Evolutionary conservation across 2,888 invertebrate species (phyloP).

Genomic region (Hypomecis punctinalis): DNA sequence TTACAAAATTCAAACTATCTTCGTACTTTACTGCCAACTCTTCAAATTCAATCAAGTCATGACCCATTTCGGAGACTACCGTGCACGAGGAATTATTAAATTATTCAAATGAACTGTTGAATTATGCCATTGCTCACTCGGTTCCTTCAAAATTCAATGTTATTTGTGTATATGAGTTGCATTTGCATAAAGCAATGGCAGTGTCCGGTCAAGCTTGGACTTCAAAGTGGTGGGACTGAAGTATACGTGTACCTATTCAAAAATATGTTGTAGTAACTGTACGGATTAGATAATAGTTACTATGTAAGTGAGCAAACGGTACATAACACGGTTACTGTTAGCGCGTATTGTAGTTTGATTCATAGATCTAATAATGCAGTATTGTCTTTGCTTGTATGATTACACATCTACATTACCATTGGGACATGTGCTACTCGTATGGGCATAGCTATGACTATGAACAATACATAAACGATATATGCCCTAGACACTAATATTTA

Average conservation of each 20-base stretch:
- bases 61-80: constrained; percentile 23
- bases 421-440: not conserved
- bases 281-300: too few species aligned
- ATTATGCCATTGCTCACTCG: constrained; percentile 26
- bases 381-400: not conserved
- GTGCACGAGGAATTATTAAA: constrained; percentile 26
- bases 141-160: constrained; percentile 16
- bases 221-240: not conserved
- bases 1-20: constrained; percentile 3
- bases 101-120: constrained; percentile 30
- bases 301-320: not conserved
- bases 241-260: too few species aligned
- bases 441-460: not conserved
- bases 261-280: too few species aligned
- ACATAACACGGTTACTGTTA: not conserved
- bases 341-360: not conserved
- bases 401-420: not conserved
- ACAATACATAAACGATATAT: constrained; percentile 11
- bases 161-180: constrained; percentile 5
- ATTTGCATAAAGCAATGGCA: constrained; percentile 17
- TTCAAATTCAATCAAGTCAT: constrained; percentile 26
- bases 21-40: constrained; percentile 9
- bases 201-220: constrained; percentile 7
- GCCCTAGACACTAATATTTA: not conserved
- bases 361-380: not conserved